phyloP scores from a whole-genome alignment of 1,140 invertebrate species.

The Eriocheir sinensis region DNA sequence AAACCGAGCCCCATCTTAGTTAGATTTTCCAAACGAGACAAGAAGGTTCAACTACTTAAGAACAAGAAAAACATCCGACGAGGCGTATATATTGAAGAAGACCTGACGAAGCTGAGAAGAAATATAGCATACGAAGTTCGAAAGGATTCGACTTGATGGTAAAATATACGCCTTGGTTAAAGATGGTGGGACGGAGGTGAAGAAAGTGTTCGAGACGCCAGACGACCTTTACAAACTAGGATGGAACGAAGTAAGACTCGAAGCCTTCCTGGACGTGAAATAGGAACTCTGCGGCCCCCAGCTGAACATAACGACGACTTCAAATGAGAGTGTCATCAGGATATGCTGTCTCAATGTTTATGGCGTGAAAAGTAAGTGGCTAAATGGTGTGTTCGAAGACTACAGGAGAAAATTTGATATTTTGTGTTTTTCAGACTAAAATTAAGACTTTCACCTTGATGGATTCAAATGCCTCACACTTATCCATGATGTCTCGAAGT shows the following conservation, averaged over 20 bases:
- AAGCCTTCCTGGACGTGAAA: slow-evolving; percentile 23
- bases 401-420: neutral
- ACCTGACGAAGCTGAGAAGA: too few species aligned
- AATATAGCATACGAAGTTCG: too few species aligned
- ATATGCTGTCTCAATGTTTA: neutral
- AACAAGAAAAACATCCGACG: neutral
- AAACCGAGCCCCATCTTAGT: neutral
- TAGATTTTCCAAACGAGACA: neutral
- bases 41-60: neutral
- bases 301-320: neutral
- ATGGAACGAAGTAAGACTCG: slow-evolving; percentile 26
- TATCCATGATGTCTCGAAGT: neutral
- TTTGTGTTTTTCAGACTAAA: slow-evolving; percentile 30
- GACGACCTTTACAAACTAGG: slow-evolving; percentile 32
- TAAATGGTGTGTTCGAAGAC: slow-evolving; percentile 18
- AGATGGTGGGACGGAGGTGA: neutral
- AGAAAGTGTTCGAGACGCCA: slow-evolving; percentile 23
- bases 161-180: slow-evolving; percentile 19
- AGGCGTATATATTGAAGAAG: too few species aligned
- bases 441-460: slow-evolving; percentile 18
- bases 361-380: neutral
- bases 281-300: slow-evolving; percentile 27
- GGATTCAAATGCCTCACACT: neutral
- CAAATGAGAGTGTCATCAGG: neutral
- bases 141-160: too few species aligned